Base-by-base conservation (phyloP, 1,140 invertebrate genomes). In the Pachypeltis micranthus region DNA sequence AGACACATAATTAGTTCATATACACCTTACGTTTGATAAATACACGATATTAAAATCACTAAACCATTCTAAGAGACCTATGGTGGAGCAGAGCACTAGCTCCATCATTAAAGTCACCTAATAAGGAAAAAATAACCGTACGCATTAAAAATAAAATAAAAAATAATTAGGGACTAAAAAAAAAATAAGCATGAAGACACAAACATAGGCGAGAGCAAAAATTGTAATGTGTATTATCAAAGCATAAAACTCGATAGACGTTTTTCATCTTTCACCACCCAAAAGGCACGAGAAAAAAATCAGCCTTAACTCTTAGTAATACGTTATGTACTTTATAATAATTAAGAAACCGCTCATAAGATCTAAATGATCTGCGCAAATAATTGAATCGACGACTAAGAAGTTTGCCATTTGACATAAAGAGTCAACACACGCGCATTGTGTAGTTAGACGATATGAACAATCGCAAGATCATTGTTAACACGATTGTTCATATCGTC, bases 241-340 rank as follows among this genome's bases (percentile, higher is more conserved):
- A 39, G 16, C 7, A 39, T 10, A 39, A 39, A 39, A n/a, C 34
- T 39, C 7, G n/a, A 7, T 7, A 39, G 34, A 39, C 34, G 34
- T 10, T 51, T 51, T 21, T 10, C 21, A 51, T 4, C 4, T 51
- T 51, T 51, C 4, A 51, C 47, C 47, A 39, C 23, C 23, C 47
- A 51, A 51, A n/a, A 51, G 47, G 47, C 47, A 51, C 47, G 47
- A 51, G 21, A 51, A 51, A 51, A n/a, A 51, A 51, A 51, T 51
- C 47, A 51, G 47, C 47, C 47, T 51, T 51, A 51, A 51, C 47
- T 16, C 19, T 21, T 21, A 51, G 4, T 51, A 21, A 10, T 14
- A 51, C 47, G n/a, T n/a, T n/a, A n/a, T n/a, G n/a, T n/a, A n/a
- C n/a, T n/a, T n/a, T n/a, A n/a, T n/a, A n/a, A n/a, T n/a, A n/a